Evolutionary conservation across 2,888 invertebrate species (phyloP), one percentile per base, ranked within the genome.

Genomic region (Orthosia cruda): DNA sequence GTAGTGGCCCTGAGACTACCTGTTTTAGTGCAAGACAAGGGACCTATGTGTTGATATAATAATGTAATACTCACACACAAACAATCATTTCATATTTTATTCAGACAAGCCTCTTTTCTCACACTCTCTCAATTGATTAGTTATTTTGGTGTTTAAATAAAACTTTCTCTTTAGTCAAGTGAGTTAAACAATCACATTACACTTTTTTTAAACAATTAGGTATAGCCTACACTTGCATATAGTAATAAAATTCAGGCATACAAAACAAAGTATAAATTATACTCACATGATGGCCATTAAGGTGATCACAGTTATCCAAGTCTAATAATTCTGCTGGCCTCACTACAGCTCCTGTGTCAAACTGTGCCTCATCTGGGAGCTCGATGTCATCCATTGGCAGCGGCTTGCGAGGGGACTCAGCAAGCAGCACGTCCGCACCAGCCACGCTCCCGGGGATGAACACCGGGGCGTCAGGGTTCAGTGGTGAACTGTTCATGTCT

Each of bases 381-480:
- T 97, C 97, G 61, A 97, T 97, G 89, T 98, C 97, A 81, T 97
- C 97, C 96, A 98, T 97, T 0, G 97, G 95, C 32, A 97, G 92
- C 1, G 97, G 97, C 90, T 98, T 98, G 83, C 98, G 97, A 0
- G 98, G 98, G 18, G 98, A 98, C 90, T 98, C 97, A 0, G 98
- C 97, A 55, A 98, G 94, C 61, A 98, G 93, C 64, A 95, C 92
- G 80, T 97, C 97, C 0, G 97, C 94, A 11, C 97, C 97, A 13
- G 95, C 94, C 40, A 95, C 95, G 2, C 95, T 93, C 55, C 97
- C 97, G 11, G 98, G 98, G 75, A 98, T 97, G 93, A 98, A 98
- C 95, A 98, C 98, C n/a, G 98, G 98, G 23, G 98, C 98, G 89
- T 98, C 98, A 0, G 98, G 98, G 96, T 98, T 99, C 85, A 98